phyloP scores from a whole-genome alignment of 2,113 vertebrate species.

The Mirza zaza region DNA sequence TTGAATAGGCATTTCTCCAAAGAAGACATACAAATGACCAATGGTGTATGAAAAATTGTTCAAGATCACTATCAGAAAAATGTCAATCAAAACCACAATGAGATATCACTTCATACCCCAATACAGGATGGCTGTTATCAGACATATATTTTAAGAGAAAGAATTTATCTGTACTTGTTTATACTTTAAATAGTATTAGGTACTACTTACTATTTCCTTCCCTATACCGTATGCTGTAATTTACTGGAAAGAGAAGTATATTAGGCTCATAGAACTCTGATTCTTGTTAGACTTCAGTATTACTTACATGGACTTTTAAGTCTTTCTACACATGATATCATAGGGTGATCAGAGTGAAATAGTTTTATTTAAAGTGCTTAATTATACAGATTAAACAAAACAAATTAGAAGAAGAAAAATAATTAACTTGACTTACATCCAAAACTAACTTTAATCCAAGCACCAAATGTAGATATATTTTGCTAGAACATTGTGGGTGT shows the following conservation, averaged over 20 bases:
- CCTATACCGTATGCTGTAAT: not conserved
- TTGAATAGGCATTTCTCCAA: not conserved
- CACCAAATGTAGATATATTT: slow-evolving; percentile 30
- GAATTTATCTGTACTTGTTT: fast-evolving
- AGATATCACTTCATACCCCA: not conserved
- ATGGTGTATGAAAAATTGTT: not conserved
- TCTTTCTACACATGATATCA: not conserved
- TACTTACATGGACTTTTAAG: not conserved
- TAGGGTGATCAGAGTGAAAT: not conserved
- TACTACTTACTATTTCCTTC: not conserved
- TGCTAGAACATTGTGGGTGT: slow-evolving; percentile 58
- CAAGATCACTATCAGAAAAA: not conserved
- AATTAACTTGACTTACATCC: slow-evolving; percentile 16
- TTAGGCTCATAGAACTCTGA: not conserved
- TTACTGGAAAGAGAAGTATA: not conserved
- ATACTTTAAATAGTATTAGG: not conserved
- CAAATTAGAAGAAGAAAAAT: not conserved
- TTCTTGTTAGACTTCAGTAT: not conserved
- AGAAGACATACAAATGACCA: not conserved
- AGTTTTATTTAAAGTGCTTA: not conserved
- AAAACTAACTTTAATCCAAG: slow-evolving; percentile 38
- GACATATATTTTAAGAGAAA: not conserved
- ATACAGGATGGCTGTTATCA: not conserved
- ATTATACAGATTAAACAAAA: not conserved
- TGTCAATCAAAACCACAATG: not conserved